A percentile compares a stretch with the other conserved stretches of the same genome.
phyloP scores from a whole-genome alignment of 2,797 vertebrate genomes.

The Halcyon badia region DNA sequence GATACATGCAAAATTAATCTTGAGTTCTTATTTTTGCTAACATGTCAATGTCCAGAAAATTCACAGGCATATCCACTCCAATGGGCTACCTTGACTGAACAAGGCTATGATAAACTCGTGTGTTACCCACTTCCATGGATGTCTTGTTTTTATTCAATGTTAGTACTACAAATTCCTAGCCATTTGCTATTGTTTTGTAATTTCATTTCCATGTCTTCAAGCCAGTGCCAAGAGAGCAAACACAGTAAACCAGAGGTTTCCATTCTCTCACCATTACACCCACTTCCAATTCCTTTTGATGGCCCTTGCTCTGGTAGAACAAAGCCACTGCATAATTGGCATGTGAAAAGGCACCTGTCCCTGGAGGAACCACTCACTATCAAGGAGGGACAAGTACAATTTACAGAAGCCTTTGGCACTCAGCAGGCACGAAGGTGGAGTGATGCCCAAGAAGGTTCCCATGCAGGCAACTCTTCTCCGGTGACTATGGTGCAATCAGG shows the following conservation, averaged over 20 bases:
- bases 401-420: neutral
- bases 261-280: neutral
- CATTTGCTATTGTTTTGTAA: neutral
- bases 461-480: neutral
- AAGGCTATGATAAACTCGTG: fast-evolving
- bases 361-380: fast-evolving
- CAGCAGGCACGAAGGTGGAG: fast-evolving
- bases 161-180: neutral
- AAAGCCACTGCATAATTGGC: fast-evolving
- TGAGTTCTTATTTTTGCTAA: neutral
- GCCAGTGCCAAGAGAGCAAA: neutral
- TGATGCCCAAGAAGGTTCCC: neutral
- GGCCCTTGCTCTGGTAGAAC: neutral
- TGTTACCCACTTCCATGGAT: neutral
- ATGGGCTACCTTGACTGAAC: fast-evolving
- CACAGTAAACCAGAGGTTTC: neutral
- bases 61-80: fast-evolving
- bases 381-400: neutral
- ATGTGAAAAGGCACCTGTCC: neutral
- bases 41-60: fast-evolving
- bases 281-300: neutral
- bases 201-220: neutral
- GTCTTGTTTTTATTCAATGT: neutral
- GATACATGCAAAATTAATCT: neutral
- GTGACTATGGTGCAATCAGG: fast-evolving